A percentile compares a stretch with the other conserved stretches of the same genome.
Conservation (phyloP, 2,113 vertebrate species). For the Urocolius indicus region DNA sequence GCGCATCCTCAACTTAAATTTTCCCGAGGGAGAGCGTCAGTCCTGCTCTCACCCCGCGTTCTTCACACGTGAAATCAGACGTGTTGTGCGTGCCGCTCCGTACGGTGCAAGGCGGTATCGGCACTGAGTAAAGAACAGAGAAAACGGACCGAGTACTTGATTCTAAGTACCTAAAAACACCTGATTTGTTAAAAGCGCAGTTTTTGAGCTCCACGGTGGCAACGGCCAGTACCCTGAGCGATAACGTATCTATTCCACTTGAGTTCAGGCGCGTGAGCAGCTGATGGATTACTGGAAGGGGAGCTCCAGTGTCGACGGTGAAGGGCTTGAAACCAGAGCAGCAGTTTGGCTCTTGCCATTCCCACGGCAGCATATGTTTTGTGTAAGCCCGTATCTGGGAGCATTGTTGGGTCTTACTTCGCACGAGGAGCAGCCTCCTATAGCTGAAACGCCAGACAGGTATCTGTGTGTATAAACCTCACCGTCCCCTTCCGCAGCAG, state of each 20-base stretch:
- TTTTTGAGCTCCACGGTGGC: neutral
- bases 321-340: neutral
- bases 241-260: neutral
- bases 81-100: neutral
- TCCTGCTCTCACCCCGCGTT: neutral
- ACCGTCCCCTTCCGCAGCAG: neutral
- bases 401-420: neutral
- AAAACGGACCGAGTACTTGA: neutral
- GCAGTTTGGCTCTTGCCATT: neutral
- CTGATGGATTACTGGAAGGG: neutral
- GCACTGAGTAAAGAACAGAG: neutral
- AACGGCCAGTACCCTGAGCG: neutral
- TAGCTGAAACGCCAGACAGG: neutral
- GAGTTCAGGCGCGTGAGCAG: neutral
- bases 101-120: neutral
- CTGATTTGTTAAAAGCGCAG: neutral
- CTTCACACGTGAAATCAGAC: neutral
- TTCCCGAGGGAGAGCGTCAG: neutral
- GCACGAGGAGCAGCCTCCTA: neutral
- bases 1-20: neutral
- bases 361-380: neutral
- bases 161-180: neutral
- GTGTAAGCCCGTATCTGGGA: neutral
- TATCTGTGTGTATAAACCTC: neutral
- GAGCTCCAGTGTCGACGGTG: neutral